Conservation (phyloP, 2,797 vertebrate species). For the Sebastes kiyomatsui region DNA sequence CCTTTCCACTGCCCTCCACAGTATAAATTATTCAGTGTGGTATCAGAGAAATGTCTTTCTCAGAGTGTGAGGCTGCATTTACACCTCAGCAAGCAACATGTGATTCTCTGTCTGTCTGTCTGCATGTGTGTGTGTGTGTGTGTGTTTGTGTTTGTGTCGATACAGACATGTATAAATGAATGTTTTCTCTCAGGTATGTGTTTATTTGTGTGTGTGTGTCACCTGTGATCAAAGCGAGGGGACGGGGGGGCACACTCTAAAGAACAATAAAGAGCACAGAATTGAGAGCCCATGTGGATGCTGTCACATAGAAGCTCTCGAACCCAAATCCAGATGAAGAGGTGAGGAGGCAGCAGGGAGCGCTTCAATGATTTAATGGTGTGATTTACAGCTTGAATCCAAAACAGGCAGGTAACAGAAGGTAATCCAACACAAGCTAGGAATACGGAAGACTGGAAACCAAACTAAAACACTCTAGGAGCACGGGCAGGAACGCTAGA, state of each 20-base stretch:
- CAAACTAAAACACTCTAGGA: not conserved
- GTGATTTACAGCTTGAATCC: not conserved
- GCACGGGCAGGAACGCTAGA: not conserved
- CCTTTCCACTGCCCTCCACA: not conserved
- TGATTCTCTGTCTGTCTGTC: not conserved
- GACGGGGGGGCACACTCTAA: too few species aligned
- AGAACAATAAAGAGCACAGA: too few species aligned
- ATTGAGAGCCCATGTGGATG: too few species aligned
- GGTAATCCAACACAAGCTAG: not conserved
- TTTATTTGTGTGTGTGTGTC: not conserved
- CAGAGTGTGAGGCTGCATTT: conserved; percentile 20
- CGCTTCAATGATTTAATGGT: not conserved
- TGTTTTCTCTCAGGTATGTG: not conserved
- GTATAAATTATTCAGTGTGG: conserved; percentile 46
- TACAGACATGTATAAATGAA: not conserved
- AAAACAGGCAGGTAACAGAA: not conserved
- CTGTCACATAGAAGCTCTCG: too few species aligned
- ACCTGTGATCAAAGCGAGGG: too few species aligned
- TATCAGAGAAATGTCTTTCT: conserved; percentile 35
- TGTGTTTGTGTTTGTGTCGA: not conserved
- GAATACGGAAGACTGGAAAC: not conserved
- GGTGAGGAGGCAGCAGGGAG: not conserved
- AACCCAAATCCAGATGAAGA: too few species aligned
- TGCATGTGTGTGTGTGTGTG: not conserved
- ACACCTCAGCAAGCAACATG: conserved; percentile 16